Percentiles rank a stretch among this genome's conserved stretches.
Evolutionary conservation across 2,797 vertebrate genomes (phyloP).

Genomic region (Halcyon chelicuti): DNA sequence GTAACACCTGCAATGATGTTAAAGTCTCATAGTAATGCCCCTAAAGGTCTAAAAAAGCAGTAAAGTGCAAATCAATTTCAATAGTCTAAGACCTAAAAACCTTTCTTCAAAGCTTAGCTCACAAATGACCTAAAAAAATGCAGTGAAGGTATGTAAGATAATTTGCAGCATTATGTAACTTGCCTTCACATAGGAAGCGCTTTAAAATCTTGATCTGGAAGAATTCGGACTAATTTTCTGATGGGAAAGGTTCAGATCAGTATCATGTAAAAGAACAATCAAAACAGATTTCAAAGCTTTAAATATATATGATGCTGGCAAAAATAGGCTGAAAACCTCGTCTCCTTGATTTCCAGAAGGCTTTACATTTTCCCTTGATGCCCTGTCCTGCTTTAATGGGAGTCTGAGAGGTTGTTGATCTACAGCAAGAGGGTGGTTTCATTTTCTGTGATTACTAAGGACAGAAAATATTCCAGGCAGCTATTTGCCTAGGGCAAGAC

Average conservation of each 20-base stretch:
- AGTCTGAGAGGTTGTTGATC: not conserved
- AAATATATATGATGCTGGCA: not conserved
- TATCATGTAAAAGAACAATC: not conserved
- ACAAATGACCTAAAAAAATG: not conserved
- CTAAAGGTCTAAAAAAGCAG: constrained; percentile 2
- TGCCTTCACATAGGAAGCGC: not conserved
- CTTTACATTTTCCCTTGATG: not conserved
- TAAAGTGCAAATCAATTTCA: constrained; percentile 30
- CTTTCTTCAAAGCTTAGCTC: constrained; percentile 2
- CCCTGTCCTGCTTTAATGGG: not conserved
- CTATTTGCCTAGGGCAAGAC: not conserved
- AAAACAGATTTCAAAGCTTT: not conserved
- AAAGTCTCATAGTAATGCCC: not conserved
- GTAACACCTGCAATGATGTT: not conserved
- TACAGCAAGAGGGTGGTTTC: not conserved
- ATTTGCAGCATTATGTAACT: not conserved
- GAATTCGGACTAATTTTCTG: not conserved
- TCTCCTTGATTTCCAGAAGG: not conserved
- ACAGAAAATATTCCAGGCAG: not conserved
- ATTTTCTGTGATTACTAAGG: not conserved
- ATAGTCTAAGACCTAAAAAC: not conserved
- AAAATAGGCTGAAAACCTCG: not conserved
- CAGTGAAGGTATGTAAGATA: not conserved
- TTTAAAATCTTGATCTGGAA: constrained; percentile 4
- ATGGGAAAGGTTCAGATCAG: not conserved